Base-by-base conservation (phyloP, 2,113 vertebrate species). In the Oenanthe melanoleuca region DNA sequence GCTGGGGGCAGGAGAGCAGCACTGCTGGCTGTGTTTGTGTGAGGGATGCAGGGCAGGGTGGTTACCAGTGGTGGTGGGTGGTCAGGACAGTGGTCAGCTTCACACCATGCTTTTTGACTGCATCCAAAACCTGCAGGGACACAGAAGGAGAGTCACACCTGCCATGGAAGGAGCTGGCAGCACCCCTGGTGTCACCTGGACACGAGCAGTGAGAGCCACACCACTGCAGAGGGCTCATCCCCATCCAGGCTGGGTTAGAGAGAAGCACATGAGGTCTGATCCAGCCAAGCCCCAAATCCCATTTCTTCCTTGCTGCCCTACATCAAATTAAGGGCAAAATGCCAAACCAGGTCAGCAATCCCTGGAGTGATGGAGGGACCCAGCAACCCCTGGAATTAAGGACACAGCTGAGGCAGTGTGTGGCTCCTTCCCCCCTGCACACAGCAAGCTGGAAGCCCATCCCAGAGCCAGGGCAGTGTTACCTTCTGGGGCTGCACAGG, bases 1-100 rank as follows among this genome's bases (percentile, higher is more conserved):
- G 8, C 47, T 2, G 8, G 47, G 25, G 2, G 4, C 71, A 84
- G 59, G 71, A 28, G 33, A 74, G 52, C 69, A 80, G 10, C 50
- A 72, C 14, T 60, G 18, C 37, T 34, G 56, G 19, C 66, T 33
- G 33, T 33, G 63, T 42, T 37, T 20, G 29, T 7, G 21, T 6
- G 11, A 60, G 60, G 33, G 29, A 33, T 4, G 12, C 73, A 38
- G 28, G 3, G 2, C 15, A 64, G 67, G 65, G 31, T 0, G 34
- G 89, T 97, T 96, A 99, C 99, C 99, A 99, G 97, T 99, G 99
- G 96, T 99, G 99, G 94, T 99, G 99, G 6, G 99, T 99, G 45
- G 99, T 99, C 92, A 99, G 97, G 73, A 99, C 97, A 1, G 98
- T 99, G 56, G 98, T 99, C 89, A 99, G 98, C 96, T 97, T 99